These are phyloP conservation scores for Chromoteleia sp. DNA, from an alignment of 2,888 invertebrate genomes.

Conservation along the genomic window DNA sequence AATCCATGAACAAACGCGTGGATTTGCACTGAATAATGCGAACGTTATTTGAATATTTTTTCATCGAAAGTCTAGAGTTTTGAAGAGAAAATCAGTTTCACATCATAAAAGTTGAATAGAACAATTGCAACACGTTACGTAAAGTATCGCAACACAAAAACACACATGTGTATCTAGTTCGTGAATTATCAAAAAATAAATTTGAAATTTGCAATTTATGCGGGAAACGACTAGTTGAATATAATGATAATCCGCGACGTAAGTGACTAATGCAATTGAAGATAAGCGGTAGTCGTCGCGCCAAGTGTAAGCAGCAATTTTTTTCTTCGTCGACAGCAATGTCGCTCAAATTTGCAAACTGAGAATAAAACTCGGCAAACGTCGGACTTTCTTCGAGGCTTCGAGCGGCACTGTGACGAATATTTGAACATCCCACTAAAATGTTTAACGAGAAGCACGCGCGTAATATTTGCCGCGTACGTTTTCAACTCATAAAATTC, in stretches of 20 bases:
- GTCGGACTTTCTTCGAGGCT: no score
- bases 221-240: conserved; percentile 27
- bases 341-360: no score
- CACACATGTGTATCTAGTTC: no score
- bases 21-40: neutral
- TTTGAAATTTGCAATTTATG: conserved; percentile 12
- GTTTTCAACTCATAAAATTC: conserved; percentile 9
- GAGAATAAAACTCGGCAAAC: no score
- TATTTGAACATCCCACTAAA: no score
- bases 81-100: conserved; percentile 11
- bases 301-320: conserved; percentile 13
- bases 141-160: conserved; percentile 12
- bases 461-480: no score
- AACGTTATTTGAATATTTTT: conserved; percentile 1
- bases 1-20: conserved; percentile 4
- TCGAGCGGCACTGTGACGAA: no score
- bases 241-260: conserved; percentile 10
- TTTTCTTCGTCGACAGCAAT: neutral
- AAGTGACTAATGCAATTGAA: neutral
- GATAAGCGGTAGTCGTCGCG: conserved; percentile 17
- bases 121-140: conserved; percentile 2
- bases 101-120: neutral
- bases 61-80: neutral
- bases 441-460: no score
- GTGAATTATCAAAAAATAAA: conserved; percentile 22